Evolutionary conservation across 1,140 invertebrate genomes (phyloP).

Genomic region (Acyrthosiphon pisum): DNA sequence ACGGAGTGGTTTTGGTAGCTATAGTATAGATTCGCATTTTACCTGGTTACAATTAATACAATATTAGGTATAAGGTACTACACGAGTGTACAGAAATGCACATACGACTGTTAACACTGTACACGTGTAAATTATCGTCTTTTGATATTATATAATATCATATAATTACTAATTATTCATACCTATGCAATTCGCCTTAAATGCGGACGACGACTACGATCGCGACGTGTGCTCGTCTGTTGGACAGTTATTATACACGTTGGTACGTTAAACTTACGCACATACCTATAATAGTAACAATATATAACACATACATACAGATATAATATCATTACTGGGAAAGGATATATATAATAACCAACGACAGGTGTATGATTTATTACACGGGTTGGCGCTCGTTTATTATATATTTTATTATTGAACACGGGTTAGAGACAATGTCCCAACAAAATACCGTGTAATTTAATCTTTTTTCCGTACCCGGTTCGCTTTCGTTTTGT

Average conservation of each 20-base stretch:
- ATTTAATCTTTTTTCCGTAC: constrained; percentile 1
- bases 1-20: not conserved
- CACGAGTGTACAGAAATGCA: not conserved
- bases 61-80: not conserved
- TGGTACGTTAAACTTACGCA: not conserved
- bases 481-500: not conserved
- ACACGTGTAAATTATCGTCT: not conserved
- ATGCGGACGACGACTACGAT: not conserved
- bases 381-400: not conserved
- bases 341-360: not conserved
- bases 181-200: not conserved
- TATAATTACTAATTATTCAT: not conserved
- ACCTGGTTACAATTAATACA: not conserved
- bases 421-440: not conserved
- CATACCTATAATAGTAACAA: not conserved
- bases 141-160: not conserved
- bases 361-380: not conserved
- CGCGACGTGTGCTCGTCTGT: not conserved
- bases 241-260: not conserved
- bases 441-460: not conserved
- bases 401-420: not conserved
- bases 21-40: not conserved
- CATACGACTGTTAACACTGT: too few relatives aligned
- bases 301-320: not conserved
- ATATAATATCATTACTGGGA: not conserved